Conservation (phyloP, 1,140 invertebrate species). For the Berghia stephanieae region DNA sequence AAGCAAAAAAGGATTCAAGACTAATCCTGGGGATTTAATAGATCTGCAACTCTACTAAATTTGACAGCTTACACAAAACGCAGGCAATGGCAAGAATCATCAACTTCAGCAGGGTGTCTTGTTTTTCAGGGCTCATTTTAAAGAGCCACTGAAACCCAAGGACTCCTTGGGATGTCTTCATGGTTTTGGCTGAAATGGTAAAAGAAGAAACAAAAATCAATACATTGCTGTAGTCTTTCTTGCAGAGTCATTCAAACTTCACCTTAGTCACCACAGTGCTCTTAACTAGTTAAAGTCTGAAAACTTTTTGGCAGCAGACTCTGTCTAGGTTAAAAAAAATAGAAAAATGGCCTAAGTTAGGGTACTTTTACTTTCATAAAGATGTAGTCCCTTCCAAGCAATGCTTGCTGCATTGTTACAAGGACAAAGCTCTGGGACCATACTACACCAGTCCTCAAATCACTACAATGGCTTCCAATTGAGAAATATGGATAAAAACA, state of each 20-base stretch:
- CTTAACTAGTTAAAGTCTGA: neutral
- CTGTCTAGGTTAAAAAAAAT: neutral
- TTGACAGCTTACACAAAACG: conserved; percentile 84
- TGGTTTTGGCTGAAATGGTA: conserved; percentile 13
- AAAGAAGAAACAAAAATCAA: neutral
- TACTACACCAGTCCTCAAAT: too few species aligned
- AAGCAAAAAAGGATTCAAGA: too few species aligned
- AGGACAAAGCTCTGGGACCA: too few species aligned
- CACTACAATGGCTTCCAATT: too few species aligned
- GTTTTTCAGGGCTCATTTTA: conserved; percentile 82
- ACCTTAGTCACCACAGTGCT: neutral
- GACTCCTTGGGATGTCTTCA: conserved; percentile 37
- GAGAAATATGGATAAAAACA: too few species aligned
- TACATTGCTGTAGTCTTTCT: too few species aligned
- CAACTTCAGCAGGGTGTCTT: conserved; percentile 93
- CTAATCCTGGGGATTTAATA: too few species aligned
- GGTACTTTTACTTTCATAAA: too few species aligned
- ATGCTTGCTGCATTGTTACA: too few species aligned
- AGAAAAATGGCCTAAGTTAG: too few species aligned
- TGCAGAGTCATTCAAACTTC: neutral
- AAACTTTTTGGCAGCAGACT: neutral
- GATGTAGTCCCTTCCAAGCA: too few species aligned
- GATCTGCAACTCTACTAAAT: neutral
- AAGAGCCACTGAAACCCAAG: conserved; percentile 56
- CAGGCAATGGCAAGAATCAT: conserved; percentile 89